These are phyloP conservation scores for Myotis pilosus DNA, from an alignment of 2,797 vertebrate genomes.

Conservation along the genomic window DNA sequence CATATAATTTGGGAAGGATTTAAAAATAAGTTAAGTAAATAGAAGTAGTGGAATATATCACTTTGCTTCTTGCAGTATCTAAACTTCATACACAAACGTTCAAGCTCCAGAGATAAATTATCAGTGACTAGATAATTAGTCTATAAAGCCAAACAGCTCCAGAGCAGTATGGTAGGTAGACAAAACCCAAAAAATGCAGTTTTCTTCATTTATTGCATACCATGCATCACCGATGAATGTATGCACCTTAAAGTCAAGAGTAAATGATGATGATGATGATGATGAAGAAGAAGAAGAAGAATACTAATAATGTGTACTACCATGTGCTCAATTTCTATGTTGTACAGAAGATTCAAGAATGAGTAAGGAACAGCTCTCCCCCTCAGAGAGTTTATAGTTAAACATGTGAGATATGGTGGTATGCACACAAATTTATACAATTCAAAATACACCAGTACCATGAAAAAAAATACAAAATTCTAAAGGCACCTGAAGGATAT, in stretches of 20 bases:
- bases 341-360: neutral
- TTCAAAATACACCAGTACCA: neutral
- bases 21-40: neutral
- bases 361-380: neutral
- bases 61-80: neutral
- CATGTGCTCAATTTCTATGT: neutral
- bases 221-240: neutral
- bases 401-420: neutral
- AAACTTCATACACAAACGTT: neutral
- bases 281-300: neutral
- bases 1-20: neutral
- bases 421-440: neutral
- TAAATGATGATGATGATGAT: neutral
- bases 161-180: neutral
- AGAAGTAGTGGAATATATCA: constrained; percentile 5
- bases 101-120: neutral
- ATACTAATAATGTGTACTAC: neutral
- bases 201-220: neutral
- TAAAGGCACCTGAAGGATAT: neutral
- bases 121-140: neutral
- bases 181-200: neutral
- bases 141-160: neutral
- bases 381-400: neutral
- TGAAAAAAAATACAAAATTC: neutral
- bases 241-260: neutral